Evolutionary conservation across 2,888 invertebrate genomes (phyloP).

Genomic region (Cinara cedri): DNA sequence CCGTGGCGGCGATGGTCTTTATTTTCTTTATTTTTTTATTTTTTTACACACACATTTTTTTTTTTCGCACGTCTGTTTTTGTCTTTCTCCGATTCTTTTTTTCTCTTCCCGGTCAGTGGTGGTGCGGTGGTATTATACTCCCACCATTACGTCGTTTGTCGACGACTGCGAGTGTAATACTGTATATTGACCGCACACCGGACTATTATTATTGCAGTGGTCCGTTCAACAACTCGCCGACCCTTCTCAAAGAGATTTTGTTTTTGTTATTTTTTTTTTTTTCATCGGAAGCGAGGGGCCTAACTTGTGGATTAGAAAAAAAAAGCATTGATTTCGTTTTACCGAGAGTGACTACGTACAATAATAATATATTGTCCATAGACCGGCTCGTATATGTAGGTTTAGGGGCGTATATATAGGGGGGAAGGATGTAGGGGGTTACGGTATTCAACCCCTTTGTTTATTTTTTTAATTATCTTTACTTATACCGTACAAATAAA

Average conservation of each 20-base stretch:
- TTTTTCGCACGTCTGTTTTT: slow-evolving; percentile 8
- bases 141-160: no score
- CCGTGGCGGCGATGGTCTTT: neutral
- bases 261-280: neutral
- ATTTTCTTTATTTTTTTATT: slow-evolving; percentile 8
- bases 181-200: neutral
- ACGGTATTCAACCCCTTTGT: no score
- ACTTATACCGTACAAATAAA: no score
- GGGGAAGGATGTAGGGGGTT: no score
- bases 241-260: slow-evolving; percentile 1
- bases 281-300: neutral
- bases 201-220: no score
- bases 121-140: no score
- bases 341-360: neutral
- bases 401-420: no score
- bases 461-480: no score
- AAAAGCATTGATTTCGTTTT: neutral
- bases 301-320: neutral
- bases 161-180: no score
- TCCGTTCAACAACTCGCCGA: neutral
- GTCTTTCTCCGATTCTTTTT: neutral
- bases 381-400: no score
- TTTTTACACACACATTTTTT: slow-evolving; percentile 11
- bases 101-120: neutral
- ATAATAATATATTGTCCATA: neutral